Evolutionary conservation across 2,113 vertebrate species (phyloP).

Genomic region (Hyaena hyaena): DNA sequence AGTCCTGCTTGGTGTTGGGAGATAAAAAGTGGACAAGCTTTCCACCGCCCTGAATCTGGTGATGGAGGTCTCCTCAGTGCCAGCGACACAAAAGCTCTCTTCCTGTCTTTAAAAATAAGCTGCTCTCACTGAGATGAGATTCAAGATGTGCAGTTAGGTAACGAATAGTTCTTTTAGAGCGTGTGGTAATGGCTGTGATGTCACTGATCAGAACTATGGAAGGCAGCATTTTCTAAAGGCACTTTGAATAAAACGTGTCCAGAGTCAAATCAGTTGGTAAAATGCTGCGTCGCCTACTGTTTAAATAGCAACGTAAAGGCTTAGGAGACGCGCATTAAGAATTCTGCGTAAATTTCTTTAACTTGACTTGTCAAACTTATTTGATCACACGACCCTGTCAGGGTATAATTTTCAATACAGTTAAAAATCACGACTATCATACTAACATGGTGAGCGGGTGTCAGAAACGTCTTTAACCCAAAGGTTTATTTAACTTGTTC

Average conservation of each 20-base stretch:
- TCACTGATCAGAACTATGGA: constrained; percentile 40
- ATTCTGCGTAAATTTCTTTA: constrained; percentile 29
- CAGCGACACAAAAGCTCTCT: background rate
- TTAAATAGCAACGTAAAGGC: constrained; percentile 52
- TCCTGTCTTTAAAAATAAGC: constrained; percentile 55
- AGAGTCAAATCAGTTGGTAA: constrained; percentile 27
- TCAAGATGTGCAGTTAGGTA: background rate
- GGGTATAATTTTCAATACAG: constrained; percentile 39
- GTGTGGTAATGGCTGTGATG: constrained; percentile 26
- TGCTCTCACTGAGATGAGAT: background rate
- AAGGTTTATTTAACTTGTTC: constrained; percentile 52
- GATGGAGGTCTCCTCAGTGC: background rate
- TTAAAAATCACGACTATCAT: constrained; percentile 20
- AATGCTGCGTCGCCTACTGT: constrained; percentile 22
- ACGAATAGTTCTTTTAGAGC: constrained; percentile 5
- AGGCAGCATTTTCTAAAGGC: constrained; percentile 27
- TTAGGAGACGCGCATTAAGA: background rate
- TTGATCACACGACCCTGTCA: constrained; percentile 35
- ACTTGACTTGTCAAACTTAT: constrained; percentile 38
- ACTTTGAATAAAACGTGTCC: constrained; percentile 15
- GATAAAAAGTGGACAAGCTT: background rate
- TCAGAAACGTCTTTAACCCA: constrained; percentile 35
- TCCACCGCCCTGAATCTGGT: background rate
- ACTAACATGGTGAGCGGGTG: background rate
- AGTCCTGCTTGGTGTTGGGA: background rate